Evolutionary conservation across 2,797 vertebrate species (phyloP), one percentile per base, ranked within the genome.

Genomic region (Chelidonichthys spinosus): DNA sequence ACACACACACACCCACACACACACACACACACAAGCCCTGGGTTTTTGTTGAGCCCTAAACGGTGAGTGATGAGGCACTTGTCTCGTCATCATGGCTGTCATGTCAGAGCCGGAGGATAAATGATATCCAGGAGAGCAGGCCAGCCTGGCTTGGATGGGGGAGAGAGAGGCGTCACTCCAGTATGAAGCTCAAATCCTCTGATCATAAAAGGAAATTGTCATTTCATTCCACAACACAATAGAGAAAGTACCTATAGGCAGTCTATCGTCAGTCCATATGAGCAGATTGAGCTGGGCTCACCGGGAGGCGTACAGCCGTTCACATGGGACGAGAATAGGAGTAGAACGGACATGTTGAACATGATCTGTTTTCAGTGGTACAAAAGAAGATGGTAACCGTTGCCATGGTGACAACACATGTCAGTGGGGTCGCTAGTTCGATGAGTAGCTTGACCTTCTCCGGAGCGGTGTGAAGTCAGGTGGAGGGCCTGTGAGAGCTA

Each of bases 31-130:
- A 54, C n/a, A 25, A 17, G 4, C 50, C 3, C 43, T 25, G 3
- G 13, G 18, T 43, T 25, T 50, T 64, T 10, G 62, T 74, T 53
- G 11, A 47, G 65, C 50, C 32, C 76, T 82, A 80, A 81, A 62
- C 37, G 7, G 36, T 86, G 84, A 90, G 76, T 74, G 82, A 88
- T 83, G 76, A 62, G 75, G 50, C 78, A 85, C 73, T 85, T 81
- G 84, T 83, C 81, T 76, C 44, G 33, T 84, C 85, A 87, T 87
- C 87, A 85, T 75, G 67, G 83, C 83, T 82, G 84, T 83, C 87
- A 81, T 86, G 85, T 83, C 76, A 65, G 61, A 77, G 66, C 79
- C 69, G 8, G n/a, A 67, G 61, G 63, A 85, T 81, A 64, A 83
- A 83, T 79, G 72, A 86, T 58, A 74, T 76, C 73, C 54, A 71